Evolutionary conservation across 2,888 invertebrate species (phyloP).

Genomic region (Pristionchus maxplancki): DNA sequence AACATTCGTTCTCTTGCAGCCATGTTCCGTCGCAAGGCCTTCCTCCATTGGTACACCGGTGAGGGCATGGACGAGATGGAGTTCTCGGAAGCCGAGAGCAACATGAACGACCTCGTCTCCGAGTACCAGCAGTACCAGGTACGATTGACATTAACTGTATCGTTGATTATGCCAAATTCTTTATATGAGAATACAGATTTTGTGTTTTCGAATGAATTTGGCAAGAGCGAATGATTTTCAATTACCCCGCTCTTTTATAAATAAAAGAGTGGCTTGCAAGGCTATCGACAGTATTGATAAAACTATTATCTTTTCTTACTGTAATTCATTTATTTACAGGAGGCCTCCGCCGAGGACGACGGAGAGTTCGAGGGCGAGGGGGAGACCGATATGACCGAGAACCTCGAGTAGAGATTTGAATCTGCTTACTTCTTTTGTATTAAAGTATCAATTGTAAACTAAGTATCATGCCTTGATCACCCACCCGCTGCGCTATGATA

Average conservation of each 20-base stretch:
- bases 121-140: constrained; percentile 93
- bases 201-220: constrained; percentile 25
- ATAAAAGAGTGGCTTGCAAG: constrained; percentile 41
- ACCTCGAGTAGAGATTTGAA: constrained; percentile 31
- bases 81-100: constrained; percentile 94
- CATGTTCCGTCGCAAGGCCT: constrained; percentile 96
- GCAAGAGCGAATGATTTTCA: constrained; percentile 38
- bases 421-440: not conserved
- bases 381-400: constrained; percentile 32
- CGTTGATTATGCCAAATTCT: not conserved
- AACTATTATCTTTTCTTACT: not conserved
- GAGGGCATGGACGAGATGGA: constrained; percentile 98
- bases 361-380: constrained; percentile 60
- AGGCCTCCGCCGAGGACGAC: constrained; percentile 59
- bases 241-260: constrained; percentile 36
- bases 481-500: constrained; percentile 44
- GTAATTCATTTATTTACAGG: constrained; percentile 44
- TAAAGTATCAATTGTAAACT: constrained; percentile 6
- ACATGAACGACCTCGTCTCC: constrained; percentile 85
- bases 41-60: constrained; percentile 97
- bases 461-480: constrained; percentile 22
- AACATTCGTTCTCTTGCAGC: constrained; percentile 79
- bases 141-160: not conserved
- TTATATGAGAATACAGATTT: not conserved
- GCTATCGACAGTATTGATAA: constrained; percentile 33